phyloP scores from a whole-genome alignment of 2,888 invertebrate genomes.

The Eledona agricola region DNA sequence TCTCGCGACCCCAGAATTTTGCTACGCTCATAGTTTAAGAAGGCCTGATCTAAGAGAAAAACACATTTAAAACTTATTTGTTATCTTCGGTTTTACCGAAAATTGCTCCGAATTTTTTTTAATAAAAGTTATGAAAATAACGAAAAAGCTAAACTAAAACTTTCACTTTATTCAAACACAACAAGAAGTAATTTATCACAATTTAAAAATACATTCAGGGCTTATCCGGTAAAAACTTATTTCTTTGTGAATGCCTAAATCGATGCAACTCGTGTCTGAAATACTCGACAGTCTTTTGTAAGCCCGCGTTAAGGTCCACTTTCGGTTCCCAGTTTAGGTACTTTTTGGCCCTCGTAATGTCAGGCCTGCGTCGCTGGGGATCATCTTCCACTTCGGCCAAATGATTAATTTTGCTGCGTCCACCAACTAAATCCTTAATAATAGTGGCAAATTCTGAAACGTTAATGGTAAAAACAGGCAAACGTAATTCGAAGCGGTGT shows the following conservation, averaged over 20 bases:
- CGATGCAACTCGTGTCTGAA: slow-evolving; percentile 87
- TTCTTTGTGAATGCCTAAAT: slow-evolving; percentile 67
- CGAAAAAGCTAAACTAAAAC: background rate
- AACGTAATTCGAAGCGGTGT: too few relatives aligned
- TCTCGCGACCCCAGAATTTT: too few relatives aligned
- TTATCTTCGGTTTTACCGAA: too few relatives aligned
- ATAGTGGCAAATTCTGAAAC: slow-evolving; percentile 84
- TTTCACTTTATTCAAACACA: slow-evolving; percentile 16
- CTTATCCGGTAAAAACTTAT: slow-evolving; percentile 56
- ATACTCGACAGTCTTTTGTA: slow-evolving; percentile 92
- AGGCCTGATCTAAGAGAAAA: too few relatives aligned
- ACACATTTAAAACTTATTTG: too few relatives aligned
- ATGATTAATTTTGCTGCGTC: slow-evolving; percentile 83
- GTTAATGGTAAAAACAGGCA: background rate
- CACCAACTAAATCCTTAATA: slow-evolving; percentile 85
- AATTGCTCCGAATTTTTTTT: too few relatives aligned
- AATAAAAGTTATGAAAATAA: slow-evolving; percentile 1
- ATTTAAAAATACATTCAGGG: slow-evolving; percentile 26
- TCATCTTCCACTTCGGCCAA: slow-evolving; percentile 93
- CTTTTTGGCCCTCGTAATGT: slow-evolving; percentile 87
- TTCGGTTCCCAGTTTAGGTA: slow-evolving; percentile 92
- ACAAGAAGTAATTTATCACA: slow-evolving; percentile 23
- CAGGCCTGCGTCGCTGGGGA: slow-evolving; percentile 92
- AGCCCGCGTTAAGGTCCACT: slow-evolving; percentile 84
- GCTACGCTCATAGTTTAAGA: too few relatives aligned